Evolutionary conservation across 37 sponge, comb jelly and placozoan genomes (phyloP).

Genomic region (Cliona cf. orientalis): DNA sequence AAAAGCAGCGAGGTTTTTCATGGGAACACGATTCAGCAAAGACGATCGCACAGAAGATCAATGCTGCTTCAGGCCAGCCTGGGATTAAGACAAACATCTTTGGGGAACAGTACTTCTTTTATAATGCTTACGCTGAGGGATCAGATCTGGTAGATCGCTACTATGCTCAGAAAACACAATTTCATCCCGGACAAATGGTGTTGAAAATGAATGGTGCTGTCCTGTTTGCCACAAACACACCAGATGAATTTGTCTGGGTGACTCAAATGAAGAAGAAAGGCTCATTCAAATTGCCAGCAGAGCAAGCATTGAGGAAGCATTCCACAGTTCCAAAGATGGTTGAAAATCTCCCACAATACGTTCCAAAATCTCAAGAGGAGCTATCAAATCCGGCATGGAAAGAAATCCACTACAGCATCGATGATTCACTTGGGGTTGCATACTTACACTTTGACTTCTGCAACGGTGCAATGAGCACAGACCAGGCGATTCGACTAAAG

Average conservation of each 20-base stretch:
- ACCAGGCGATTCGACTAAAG: slow-evolving; percentile 7
- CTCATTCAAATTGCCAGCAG: slow-evolving; percentile 22
- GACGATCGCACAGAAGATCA: not conserved
- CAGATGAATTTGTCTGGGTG: slow-evolving; percentile 18
- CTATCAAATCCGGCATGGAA: not conserved
- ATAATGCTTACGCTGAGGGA: not conserved
- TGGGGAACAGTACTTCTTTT: not conserved
- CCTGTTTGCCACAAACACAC: slow-evolving; percentile 5
- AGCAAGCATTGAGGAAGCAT: not conserved
- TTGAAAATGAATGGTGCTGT: slow-evolving; percentile 9
- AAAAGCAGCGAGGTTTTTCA: not conserved
- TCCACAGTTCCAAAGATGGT: not conserved
- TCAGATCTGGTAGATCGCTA: not conserved
- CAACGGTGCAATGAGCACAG: slow-evolving; percentile 23
- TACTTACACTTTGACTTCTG: slow-evolving; percentile 33
- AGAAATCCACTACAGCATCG: not conserved
- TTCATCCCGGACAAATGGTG: slow-evolving; percentile 1
- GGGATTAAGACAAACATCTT: not conserved
- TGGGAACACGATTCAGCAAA: not conserved
- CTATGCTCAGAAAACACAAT: not conserved
- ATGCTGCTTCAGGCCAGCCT: not conserved
- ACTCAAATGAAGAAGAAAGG: slow-evolving; percentile 10
- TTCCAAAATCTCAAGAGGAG: not conserved
- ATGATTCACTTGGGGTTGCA: not conserved
- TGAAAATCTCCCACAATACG: not conserved